Evolutionary conservation across 2,113 vertebrate genomes (phyloP).

Genomic region (Sialia sialis): DNA sequence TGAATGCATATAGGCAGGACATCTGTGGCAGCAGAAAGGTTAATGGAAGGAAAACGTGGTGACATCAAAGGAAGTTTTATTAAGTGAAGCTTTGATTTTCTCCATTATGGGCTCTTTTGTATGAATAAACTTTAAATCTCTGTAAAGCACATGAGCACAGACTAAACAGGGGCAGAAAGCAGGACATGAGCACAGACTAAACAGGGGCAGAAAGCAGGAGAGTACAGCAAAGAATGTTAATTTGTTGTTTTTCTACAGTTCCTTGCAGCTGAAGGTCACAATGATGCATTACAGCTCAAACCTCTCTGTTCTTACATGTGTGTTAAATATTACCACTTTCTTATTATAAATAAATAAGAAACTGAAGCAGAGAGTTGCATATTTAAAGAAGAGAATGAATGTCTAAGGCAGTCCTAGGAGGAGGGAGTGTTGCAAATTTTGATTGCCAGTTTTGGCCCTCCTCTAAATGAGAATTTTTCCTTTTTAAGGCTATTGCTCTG

Average conservation of each 20-base stretch:
- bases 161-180: background rate
- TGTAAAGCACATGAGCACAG: background rate
- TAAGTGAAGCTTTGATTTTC: slow-evolving; percentile 41
- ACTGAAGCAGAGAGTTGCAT: background rate
- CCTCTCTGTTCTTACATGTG: background rate
- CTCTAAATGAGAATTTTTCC: background rate
- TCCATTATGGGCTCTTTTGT: slow-evolving; percentile 12
- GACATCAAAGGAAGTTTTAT: slow-evolving; percentile 44
- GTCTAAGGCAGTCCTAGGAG: background rate
- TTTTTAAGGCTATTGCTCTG: background rate
- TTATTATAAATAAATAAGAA: slow-evolving; percentile 9
- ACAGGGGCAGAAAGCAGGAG: background rate
- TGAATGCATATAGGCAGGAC: background rate
- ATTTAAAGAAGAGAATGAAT: background rate
- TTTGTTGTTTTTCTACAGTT: background rate
- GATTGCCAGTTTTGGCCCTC: background rate
- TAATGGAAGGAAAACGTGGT: slow-evolving; percentile 34
- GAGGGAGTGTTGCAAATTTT: background rate
- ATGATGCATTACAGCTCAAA: background rate
- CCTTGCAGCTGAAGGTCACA: slow-evolving; percentile 38
- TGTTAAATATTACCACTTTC: slow-evolving; percentile 26
- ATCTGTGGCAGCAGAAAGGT: slow-evolving; percentile 38
- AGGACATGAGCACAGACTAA: background rate
- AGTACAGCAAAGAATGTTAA: slow-evolving; percentile 21
- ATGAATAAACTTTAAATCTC: slow-evolving; percentile 25